A percentile compares a stretch with the other conserved stretches of the same genome.
Conservation (phyloP, 2,113 vertebrate species). For the Phylloscopus trochiloides region DNA sequence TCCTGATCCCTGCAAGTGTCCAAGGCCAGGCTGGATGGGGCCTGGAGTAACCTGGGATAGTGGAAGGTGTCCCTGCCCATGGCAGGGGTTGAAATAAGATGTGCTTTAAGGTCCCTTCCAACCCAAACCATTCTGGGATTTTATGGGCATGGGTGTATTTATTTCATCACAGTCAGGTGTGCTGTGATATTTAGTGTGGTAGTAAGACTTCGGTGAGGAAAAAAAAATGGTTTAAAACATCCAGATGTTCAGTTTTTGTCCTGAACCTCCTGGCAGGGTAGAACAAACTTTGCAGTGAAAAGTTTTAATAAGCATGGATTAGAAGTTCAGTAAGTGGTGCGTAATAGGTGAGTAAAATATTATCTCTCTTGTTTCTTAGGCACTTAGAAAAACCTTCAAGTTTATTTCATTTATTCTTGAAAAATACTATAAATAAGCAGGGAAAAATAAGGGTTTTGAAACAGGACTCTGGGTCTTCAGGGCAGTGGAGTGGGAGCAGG, state of each 20-base stretch:
- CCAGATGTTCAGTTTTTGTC: not conserved
- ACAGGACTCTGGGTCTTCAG: accelerated
- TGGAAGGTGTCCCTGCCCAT: not conserved
- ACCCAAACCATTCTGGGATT: not conserved
- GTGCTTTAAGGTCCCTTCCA: not conserved
- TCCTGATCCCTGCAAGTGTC: not conserved
- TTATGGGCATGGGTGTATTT: not conserved
- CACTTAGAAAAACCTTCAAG: not conserved
- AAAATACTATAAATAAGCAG: not conserved
- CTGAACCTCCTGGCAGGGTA: not conserved
- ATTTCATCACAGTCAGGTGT: not conserved
- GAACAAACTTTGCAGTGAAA: not conserved
- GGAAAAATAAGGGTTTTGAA: not conserved
- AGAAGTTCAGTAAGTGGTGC: not conserved
- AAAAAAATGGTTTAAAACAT: not conserved
- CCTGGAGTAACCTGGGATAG: not conserved
- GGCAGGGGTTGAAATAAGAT: not conserved
- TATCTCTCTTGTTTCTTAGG: not conserved
- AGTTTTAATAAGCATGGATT: not conserved
- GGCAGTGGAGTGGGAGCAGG: not conserved
- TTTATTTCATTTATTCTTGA: not conserved
- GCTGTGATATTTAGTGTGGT: accelerated
- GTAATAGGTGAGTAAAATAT: not conserved
- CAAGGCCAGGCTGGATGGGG: accelerated
- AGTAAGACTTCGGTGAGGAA: not conserved